Conservation (phyloP, 2,113 vertebrate species). For the Solenodon paradoxus region DNA sequence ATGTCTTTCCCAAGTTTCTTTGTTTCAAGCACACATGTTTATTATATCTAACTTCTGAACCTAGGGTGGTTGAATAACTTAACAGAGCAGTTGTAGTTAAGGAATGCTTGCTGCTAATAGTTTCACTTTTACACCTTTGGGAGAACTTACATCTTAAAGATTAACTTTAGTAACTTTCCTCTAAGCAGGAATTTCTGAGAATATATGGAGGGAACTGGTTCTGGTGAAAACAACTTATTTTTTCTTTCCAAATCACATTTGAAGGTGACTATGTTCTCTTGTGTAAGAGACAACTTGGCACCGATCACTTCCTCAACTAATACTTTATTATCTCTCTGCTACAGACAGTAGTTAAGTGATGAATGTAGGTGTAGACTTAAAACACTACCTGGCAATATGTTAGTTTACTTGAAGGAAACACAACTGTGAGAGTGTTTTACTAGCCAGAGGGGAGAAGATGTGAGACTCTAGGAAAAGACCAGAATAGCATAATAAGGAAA, state of each 20-base stretch:
- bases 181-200: not conserved
- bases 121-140: not conserved
- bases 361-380: not conserved
- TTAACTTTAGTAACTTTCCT: not conserved
- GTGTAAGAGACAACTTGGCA: no score
- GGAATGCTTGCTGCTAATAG: not conserved
- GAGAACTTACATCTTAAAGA: not conserved
- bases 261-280: not conserved
- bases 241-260: not conserved
- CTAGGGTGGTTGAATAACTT: not conserved
- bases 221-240: not conserved
- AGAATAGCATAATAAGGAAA: not conserved
- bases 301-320: not conserved
- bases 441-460: not conserved
- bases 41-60: not conserved
- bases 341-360: not conserved
- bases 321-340: not conserved
- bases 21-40: no score
- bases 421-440: not conserved
- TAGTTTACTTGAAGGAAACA: not conserved
- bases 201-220: not conserved
- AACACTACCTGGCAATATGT: not conserved
- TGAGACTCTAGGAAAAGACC: not conserved
- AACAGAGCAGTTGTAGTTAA: not conserved
- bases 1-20: not conserved